These are phyloP conservation scores for Apamea anceps DNA, from an alignment of 2,888 invertebrate species.

Conservation along the genomic window DNA sequence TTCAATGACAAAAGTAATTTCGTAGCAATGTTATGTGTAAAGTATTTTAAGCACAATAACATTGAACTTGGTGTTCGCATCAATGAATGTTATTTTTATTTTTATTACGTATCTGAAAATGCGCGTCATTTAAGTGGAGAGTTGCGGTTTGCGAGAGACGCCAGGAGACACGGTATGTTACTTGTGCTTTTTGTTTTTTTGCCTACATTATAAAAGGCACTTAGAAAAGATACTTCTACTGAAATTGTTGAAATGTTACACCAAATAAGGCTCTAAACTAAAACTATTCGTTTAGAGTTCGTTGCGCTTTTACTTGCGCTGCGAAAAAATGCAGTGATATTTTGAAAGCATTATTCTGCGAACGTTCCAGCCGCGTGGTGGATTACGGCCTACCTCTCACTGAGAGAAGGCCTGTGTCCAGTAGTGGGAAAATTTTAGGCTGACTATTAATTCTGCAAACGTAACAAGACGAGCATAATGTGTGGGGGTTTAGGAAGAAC, in stretches of 20 bases:
- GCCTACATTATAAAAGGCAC: not conserved
- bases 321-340: not conserved
- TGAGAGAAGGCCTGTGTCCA: not conserved
- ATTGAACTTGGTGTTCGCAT: conserved; percentile 78
- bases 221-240: not conserved
- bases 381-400: not conserved
- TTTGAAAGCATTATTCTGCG: not conserved
- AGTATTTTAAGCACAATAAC: conserved; percentile 78
- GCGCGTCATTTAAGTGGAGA: conserved; percentile 42
- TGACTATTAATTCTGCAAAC: not conserved
- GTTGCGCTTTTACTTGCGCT: not conserved
- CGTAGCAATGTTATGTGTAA: conserved; percentile 68
- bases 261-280: not conserved
- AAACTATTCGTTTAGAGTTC: not conserved
- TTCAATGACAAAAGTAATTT: conserved; percentile 74
- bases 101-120: conserved; percentile 61
- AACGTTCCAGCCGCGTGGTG: not conserved
- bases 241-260: not conserved
- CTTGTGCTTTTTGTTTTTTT: conserved; percentile 1
- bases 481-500: too few relatives aligned
- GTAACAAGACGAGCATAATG: not conserved
- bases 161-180: not conserved
- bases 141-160: conserved; percentile 8
- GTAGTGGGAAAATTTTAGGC: not conserved
- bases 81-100: conserved; percentile 73